Percentiles rank a stretch among this genome's conserved stretches.
Evolutionary conservation across 1,140 invertebrate genomes (phyloP).

Genomic region (Chelonus insularis): DNA sequence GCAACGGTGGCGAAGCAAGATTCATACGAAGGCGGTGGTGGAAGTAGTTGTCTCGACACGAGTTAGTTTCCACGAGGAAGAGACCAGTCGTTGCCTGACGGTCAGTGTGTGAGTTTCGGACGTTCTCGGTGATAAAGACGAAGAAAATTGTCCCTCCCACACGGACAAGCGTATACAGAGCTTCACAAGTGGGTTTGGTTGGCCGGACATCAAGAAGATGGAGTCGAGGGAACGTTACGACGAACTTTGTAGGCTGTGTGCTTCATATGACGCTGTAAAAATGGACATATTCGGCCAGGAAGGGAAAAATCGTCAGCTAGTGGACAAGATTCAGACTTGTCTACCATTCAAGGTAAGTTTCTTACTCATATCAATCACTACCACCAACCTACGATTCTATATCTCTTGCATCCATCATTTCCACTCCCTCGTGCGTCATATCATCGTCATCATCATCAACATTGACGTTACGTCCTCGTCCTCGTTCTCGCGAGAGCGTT

Average conservation of each 20-base stretch:
- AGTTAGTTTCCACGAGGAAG: conserved; percentile 31
- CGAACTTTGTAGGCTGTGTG: conserved; percentile 61
- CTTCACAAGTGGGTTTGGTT: neutral
- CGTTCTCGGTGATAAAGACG: neutral
- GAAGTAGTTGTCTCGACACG: conserved; percentile 15
- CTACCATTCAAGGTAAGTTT: conserved; percentile 59
- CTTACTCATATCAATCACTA: neutral
- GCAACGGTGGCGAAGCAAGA: conserved; percentile 20
- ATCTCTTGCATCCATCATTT: neutral
- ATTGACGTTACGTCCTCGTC: conserved; percentile 24
- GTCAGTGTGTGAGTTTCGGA: conserved; percentile 14
- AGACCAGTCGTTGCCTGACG: conserved; percentile 33
- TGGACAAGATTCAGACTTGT: conserved; percentile 60
- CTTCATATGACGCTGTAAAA: conserved; percentile 59
- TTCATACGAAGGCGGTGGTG: neutral
- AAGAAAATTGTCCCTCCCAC: conserved; percentile 8
- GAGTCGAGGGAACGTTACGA: conserved; percentile 53
- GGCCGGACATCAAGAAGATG: conserved; percentile 30
- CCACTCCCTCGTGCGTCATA: neutral
- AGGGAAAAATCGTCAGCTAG: conserved; percentile 57
- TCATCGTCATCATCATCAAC: conserved; percentile 18
- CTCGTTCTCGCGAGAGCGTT: conserved; percentile 23
- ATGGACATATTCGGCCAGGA: conserved; percentile 61
- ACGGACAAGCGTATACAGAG: neutral
- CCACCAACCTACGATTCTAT: too few species aligned